Conservation (phyloP, 1,140 invertebrate genomes). For the Palaemon carinicauda region DNA sequence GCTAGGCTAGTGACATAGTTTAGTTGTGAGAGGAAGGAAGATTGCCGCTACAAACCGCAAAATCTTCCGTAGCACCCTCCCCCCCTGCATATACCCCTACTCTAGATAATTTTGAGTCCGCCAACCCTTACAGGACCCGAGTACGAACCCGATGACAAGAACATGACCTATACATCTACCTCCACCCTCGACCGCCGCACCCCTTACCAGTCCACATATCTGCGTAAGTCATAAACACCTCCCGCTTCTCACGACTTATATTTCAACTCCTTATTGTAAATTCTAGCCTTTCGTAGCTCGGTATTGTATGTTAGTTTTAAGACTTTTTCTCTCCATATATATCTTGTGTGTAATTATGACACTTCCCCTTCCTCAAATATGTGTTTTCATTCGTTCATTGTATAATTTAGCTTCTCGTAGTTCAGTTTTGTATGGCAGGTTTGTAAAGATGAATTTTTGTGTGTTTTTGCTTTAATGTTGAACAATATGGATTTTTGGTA, state of each 20-base stretch:
- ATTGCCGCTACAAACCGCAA: neutral
- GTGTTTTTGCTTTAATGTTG: too few relatives aligned
- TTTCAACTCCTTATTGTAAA: neutral
- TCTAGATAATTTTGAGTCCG: slow-evolving; percentile 21
- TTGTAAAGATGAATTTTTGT: too few relatives aligned
- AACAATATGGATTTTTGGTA: too few relatives aligned
- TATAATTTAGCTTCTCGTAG: too few relatives aligned
- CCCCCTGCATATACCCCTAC: neutral
- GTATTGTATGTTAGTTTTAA: neutral
- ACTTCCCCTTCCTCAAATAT: too few relatives aligned
- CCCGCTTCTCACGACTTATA: neutral
- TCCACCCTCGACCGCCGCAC: slow-evolving; percentile 58
- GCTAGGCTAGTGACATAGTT: too few relatives aligned
- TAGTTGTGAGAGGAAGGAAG: too few relatives aligned
- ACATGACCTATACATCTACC: slow-evolving; percentile 59
- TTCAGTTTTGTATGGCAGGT: too few relatives aligned
- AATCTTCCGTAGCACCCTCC: neutral
- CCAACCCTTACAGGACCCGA: slow-evolving; percentile 42
- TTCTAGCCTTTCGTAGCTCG: neutral
- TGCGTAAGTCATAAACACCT: slow-evolving; percentile 50
- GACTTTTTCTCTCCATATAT: too few relatives aligned
- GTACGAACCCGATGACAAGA: slow-evolving; percentile 58
- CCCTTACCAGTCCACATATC: slow-evolving; percentile 59
- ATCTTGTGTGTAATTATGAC: too few relatives aligned
- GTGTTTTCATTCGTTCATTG: too few relatives aligned